Base-by-base conservation (phyloP, 53 echinoderm and acorn worm species). In the Holothuria leucospilota region DNA sequence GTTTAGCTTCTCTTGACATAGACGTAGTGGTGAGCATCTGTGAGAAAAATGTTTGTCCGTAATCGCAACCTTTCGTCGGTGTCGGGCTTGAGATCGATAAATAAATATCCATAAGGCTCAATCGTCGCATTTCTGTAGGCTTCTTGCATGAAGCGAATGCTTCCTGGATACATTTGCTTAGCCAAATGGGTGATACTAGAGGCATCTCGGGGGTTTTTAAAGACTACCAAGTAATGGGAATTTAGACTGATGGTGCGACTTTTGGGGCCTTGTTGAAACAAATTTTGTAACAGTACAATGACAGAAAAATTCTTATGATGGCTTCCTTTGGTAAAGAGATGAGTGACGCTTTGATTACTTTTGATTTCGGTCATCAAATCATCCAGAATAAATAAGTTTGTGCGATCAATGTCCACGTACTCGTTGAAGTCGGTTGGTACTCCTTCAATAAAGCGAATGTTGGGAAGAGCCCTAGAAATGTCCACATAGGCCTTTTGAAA, bases 261-360 rank as follows among this genome's bases (percentile, higher is more conserved):
- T 3, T 34, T 3, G n/a, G n/a, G n/a, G n/a, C n/a, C n/a, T 34
- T 34, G 34, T 34, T 34, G 34, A 34, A 34, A 34, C 34, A 34
- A 34, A 49, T 49, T n/a, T 49, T 49, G 49, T 9, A 49, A 13
- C 49, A 49, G 49, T 6, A 4, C 49, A 49, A 11, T 49, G 49
- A 94, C 92, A 0, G 95, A 92, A 4, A 94, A 59, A 62, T 94
- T 94, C 18, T 82, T 73, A 46, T 90, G 92, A 82, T 94, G 94
- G 72, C 91, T 89, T 4, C 91, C 91, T 84, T 91, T 89, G 12
- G 86, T 91, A 64, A 94, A 94, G 0, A 94, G 82, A 52, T 91
- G 82, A 0, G 87, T 71, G 12, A 94, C 71, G 59, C 84, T 64
- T 71, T 80, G 46, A 85, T 85, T 87, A 27, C n/a, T n/a, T n/a